A percentile compares a stretch with the other conserved stretches of the same genome.
These are phyloP conservation scores for Rhyzopertha dominica DNA, from an alignment of 1,140 invertebrate species.

Conservation along the genomic window DNA sequence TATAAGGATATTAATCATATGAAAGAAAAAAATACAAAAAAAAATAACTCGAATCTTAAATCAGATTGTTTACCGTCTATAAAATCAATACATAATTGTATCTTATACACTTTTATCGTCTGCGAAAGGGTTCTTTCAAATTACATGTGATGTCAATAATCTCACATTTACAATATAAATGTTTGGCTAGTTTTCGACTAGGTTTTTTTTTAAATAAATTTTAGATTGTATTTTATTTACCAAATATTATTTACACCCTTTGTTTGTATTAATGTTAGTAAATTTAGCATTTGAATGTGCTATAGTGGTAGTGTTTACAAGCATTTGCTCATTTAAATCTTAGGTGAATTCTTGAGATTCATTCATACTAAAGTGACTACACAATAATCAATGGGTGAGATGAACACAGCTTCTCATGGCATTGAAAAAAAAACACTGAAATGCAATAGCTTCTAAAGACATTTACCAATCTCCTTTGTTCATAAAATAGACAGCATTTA, in stretches of 20 bases:
- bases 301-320: constrained; percentile 34
- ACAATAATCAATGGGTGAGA: too few species aligned
- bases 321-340: constrained; percentile 42
- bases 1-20: constrained; percentile 37
- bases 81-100: constrained; percentile 36
- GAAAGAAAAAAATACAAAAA: constrained; percentile 31
- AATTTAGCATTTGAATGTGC: constrained; percentile 17
- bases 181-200: constrained; percentile 8
- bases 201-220: constrained; percentile 16
- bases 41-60: constrained; percentile 41
- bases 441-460: too few species aligned
- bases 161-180: constrained; percentile 14
- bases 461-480: too few species aligned
- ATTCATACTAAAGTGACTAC: too few species aligned
- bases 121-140: constrained; percentile 39
- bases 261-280: too few species aligned
- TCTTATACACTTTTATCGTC: constrained; percentile 42
- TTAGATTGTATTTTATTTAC: constrained; percentile 29
- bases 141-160: constrained; percentile 46
- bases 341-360: too few species aligned
- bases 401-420: too few species aligned
- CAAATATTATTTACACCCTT: constrained; percentile 33
- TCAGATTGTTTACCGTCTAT: constrained; percentile 44
- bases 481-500: too few species aligned
- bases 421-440: too few species aligned